A percentile compares a stretch with the other conserved stretches of the same genome.
phyloP scores from a whole-genome alignment of 2,888 invertebrate species.

The Romanomermis culicivorax region DNA sequence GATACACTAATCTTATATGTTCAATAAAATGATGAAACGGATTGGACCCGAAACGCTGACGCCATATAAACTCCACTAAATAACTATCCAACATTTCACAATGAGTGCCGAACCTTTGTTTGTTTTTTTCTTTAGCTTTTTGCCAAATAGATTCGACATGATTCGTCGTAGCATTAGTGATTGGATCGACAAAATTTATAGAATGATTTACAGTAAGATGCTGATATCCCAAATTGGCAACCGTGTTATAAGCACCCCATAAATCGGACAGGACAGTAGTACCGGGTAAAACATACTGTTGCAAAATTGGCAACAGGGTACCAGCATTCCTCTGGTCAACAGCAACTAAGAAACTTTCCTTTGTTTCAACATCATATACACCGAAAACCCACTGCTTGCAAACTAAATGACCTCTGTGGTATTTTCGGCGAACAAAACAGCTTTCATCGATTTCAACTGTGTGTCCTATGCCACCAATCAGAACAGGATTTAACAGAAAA shows the following conservation, averaged over 20 bases:
- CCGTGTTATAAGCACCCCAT: slow-evolving; percentile 5
- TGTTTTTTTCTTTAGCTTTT: not conserved
- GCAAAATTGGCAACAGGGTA: slow-evolving; percentile 13
- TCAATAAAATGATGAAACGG: not conserved
- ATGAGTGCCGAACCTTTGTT: not conserved
- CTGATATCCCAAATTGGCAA: too few species aligned
- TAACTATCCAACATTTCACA: not conserved
- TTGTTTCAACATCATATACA: slow-evolving; percentile 13
- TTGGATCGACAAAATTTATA: too few species aligned
- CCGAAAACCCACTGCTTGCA: slow-evolving; percentile 18
- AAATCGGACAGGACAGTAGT: slow-evolving; percentile 13
- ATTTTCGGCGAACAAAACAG: too few species aligned
- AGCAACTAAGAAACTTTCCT: slow-evolving; percentile 12
- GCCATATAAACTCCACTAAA: not conserved
- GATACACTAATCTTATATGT: not conserved
- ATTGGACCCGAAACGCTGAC: not conserved
- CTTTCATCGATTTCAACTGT: too few species aligned
- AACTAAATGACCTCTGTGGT: slow-evolving; percentile 12
- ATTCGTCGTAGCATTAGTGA: slow-evolving; percentile 13
- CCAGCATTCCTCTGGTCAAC: slow-evolving; percentile 11
- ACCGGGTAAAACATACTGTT: slow-evolving; percentile 14
- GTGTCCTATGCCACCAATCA: not conserved
- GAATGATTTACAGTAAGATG: too few species aligned
- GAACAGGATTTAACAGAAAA: not conserved
- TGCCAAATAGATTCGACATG: slow-evolving; percentile 11